Conservation (phyloP, 2,888 invertebrate genomes). For the Eremobia ochroleuca region DNA sequence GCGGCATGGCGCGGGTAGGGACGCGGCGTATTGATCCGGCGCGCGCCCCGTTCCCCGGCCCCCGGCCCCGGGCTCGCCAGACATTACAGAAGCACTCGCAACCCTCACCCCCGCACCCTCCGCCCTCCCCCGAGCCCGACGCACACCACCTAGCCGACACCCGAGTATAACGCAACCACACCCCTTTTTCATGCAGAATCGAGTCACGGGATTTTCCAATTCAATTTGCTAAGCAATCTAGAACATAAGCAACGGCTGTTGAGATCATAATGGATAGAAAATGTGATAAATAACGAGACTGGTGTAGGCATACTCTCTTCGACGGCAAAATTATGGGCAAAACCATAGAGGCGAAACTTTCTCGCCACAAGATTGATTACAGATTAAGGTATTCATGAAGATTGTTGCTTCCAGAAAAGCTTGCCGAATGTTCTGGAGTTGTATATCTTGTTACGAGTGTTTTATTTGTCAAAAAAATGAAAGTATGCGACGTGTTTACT, state of each 20-base stretch:
- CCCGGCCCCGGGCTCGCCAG: conserved; percentile 76
- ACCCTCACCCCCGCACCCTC: conserved; percentile 77
- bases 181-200: conserved; percentile 87
- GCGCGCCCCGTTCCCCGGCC: conserved; percentile 72
- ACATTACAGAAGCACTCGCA: conserved; percentile 85
- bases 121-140: conserved; percentile 77
- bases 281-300: conserved; percentile 59
- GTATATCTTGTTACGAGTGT: conserved; percentile 75
- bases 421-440: conserved; percentile 70
- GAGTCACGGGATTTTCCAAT: conserved; percentile 91
- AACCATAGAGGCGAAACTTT: conserved; percentile 41
- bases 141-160: conserved; percentile 78
- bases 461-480: conserved; percentile 83
- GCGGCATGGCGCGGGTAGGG: conserved; percentile 80
- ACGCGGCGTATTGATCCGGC: conserved; percentile 86
- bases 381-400: conserved; percentile 51
- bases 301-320: conserved; percentile 23
- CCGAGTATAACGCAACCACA: conserved; percentile 87
- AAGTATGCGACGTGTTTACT: conserved; percentile 82
- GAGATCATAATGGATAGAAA: conserved; percentile 66
- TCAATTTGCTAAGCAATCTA: conserved; percentile 84
- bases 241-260: conserved; percentile 69
- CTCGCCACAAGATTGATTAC: conserved; percentile 59
- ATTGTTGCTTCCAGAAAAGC: conserved; percentile 68
- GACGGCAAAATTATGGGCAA: conserved; percentile 34